These are phyloP conservation scores for Drosophila vallismaia DNA, from an alignment of 2,888 invertebrate species.

Conservation along the genomic window DNA sequence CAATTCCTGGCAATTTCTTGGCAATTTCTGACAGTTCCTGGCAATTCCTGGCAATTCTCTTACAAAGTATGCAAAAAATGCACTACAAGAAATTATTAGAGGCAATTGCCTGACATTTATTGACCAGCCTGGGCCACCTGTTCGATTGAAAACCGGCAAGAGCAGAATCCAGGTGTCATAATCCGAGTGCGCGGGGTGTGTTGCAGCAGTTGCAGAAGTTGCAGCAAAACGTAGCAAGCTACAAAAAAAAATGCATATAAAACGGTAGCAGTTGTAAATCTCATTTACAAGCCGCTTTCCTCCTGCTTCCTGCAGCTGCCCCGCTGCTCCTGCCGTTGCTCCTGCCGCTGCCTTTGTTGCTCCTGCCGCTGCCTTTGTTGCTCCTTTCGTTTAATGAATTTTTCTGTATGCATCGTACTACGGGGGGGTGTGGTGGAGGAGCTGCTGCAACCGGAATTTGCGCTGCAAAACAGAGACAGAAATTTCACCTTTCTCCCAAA, in stretches of 20 bases:
- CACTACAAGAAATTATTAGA: background rate
- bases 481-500: constrained; percentile 5
- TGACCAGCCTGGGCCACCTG: constrained; percentile 57
- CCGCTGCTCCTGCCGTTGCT: too few species aligned
- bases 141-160: constrained; percentile 68
- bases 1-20: constrained; percentile 31
- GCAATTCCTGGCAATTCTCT: background rate
- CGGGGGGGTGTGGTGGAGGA: constrained; percentile 15
- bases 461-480: constrained; percentile 13
- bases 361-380: background rate
- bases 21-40: constrained; percentile 25
- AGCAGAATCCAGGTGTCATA: constrained; percentile 56
- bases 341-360: background rate
- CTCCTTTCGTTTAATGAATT: constrained; percentile 70
- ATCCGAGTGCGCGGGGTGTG: constrained; percentile 13
- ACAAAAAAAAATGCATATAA: constrained; percentile 25
- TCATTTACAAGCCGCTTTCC: constrained; percentile 67
- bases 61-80: constrained; percentile 32
- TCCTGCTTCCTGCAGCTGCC: constrained; percentile 2
- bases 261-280: constrained; percentile 78
- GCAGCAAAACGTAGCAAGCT: constrained; percentile 36
- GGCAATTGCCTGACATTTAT: constrained; percentile 1
- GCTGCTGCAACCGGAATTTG: constrained; percentile 59
- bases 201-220: constrained; percentile 9
- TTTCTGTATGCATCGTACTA: constrained; percentile 74